phyloP scores from a whole-genome alignment of 2,113 vertebrate species.

The Hippoglossus stenolepis region DNA sequence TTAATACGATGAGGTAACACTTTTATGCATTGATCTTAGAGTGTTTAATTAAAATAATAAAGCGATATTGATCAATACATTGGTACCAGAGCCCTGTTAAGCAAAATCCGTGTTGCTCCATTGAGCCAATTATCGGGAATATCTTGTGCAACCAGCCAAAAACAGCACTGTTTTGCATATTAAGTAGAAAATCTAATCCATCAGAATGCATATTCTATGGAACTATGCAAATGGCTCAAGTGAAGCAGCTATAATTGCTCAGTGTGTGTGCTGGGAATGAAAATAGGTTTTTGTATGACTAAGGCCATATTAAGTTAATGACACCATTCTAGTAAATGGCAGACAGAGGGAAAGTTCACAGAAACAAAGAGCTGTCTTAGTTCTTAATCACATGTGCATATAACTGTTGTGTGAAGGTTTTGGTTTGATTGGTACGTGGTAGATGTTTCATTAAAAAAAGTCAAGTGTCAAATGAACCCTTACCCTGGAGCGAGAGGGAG shows the following conservation, averaged over 20 bases:
- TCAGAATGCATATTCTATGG: constrained; percentile 50
- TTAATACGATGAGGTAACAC: background rate
- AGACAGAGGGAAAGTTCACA: constrained; percentile 76
- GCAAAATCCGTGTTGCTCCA: constrained; percentile 21
- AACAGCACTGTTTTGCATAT: constrained; percentile 60
- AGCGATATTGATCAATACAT: constrained; percentile 21
- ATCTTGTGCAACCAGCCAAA: constrained; percentile 32
- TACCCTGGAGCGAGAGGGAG: constrained; percentile 12
- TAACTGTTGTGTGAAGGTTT: constrained; percentile 51
- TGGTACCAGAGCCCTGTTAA: background rate
- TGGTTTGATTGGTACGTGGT: constrained; percentile 46
- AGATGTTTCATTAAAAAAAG: constrained; percentile 12
- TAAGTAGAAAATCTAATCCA: constrained; percentile 53
- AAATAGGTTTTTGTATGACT: constrained; percentile 57
- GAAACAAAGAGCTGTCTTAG: constrained; percentile 68
- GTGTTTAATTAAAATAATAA: constrained; percentile 27
- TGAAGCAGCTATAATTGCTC: constrained; percentile 65
- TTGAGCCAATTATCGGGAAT: constrained; percentile 38
- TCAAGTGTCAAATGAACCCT: constrained; percentile 15
- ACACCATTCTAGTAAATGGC: constrained; percentile 68
- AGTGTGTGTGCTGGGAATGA: constrained; percentile 59
- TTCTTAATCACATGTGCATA: constrained; percentile 73
- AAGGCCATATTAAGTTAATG: constrained; percentile 73
- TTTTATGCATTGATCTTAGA: background rate
- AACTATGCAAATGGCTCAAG: constrained; percentile 63